These are phyloP conservation scores for Psittacula derbiana DNA, from an alignment of 2,797 vertebrate genomes.

Conservation along the genomic window DNA sequence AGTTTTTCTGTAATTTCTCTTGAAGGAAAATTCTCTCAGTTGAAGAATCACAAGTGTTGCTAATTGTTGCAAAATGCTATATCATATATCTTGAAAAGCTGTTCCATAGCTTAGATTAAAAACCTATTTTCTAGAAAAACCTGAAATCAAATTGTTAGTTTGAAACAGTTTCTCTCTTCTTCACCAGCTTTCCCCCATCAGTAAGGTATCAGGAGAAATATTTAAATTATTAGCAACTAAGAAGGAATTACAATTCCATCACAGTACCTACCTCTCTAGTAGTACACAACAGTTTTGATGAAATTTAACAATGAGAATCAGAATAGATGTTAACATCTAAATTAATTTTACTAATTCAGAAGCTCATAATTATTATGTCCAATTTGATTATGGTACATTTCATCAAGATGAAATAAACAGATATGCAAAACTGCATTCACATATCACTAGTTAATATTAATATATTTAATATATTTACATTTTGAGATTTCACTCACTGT, in stretches of 20 bases:
- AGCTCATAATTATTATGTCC: neutral
- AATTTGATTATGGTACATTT: neutral
- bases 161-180: neutral
- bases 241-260: neutral
- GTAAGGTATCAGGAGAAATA: neutral
- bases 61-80: neutral
- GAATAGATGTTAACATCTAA: neutral
- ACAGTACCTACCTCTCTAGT: neutral
- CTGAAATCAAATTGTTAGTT: neutral
- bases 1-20: neutral
- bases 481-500: constrained; percentile 19
- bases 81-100: neutral
- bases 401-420: neutral
- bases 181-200: neutral
- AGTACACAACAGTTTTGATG: neutral
- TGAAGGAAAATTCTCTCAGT: neutral
- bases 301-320: neutral
- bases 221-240: neutral
- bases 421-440: neutral
- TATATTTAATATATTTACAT: neutral
- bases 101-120: neutral
- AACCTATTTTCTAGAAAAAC: neutral
- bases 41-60: neutral
- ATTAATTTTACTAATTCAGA: neutral
- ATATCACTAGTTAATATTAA: neutral